phyloP scores from a whole-genome alignment of 1,140 invertebrate species.

The Marisa cornuarietis region DNA sequence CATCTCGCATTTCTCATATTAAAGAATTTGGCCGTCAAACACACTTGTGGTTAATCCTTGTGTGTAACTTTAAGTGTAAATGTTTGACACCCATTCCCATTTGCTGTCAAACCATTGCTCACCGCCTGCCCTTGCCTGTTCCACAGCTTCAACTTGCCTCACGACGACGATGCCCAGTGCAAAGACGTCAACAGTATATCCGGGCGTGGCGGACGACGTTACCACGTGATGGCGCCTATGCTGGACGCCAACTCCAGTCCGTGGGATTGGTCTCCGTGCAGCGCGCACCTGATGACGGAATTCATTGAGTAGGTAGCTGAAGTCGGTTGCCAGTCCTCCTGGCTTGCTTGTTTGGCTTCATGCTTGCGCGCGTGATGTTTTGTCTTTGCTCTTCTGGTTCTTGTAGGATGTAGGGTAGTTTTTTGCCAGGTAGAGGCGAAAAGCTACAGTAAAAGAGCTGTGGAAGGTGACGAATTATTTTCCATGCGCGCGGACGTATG shows the following conservation, averaged over 20 bases:
- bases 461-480: too few species aligned
- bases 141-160: slow-evolving; percentile 85
- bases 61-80: too few species aligned
- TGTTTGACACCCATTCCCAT: background rate
- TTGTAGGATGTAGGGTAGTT: too few species aligned
- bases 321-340: background rate
- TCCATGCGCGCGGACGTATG: too few species aligned
- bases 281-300: slow-evolving; percentile 83
- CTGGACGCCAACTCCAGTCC: slow-evolving; percentile 84
- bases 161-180: slow-evolving; percentile 80
- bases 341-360: background rate
- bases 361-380: too few species aligned
- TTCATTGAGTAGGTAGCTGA: slow-evolving; percentile 82
- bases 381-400: too few species aligned
- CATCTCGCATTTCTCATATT: too few species aligned
- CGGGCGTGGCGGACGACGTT: slow-evolving; percentile 35
- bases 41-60: too few species aligned
- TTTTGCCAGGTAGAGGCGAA: too few species aligned
- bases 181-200: slow-evolving; percentile 39
- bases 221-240: slow-evolving; percentile 86
- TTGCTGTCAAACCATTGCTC: background rate
- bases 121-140: background rate
- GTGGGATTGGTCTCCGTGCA: slow-evolving; percentile 88
- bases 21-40: too few species aligned
- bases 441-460: too few species aligned